Base-by-base conservation (phyloP, 53 echinoderm and acorn worm species). In the Crossaster papposus region DNA sequence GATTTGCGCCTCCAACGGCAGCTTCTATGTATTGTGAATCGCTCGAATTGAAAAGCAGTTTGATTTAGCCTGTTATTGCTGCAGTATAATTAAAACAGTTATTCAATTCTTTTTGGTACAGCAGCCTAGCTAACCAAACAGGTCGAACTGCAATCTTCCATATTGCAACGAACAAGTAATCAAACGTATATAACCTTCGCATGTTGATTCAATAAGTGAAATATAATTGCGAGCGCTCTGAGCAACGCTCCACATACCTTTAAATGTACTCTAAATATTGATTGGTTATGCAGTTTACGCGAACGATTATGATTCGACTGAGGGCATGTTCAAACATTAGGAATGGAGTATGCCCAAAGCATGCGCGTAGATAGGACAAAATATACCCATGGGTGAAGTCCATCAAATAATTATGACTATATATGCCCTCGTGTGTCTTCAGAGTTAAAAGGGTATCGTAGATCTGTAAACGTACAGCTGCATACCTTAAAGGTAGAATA, bases 131-230 rank as follows among this genome's bases (percentile, higher is more conserved):
- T 58, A 17, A 8, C 12, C 58, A 58, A 58, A 58, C 15, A 14
- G 68, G 20, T 68, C 24, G 22, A 17, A 23, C 28, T 68, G 68
- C 68, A 68, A 68, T 68, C 28, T 68, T 68, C 68, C 2, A 68
- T 23, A 68, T 26, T 68, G 28, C 28, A 68, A 68, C 10, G 24
- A 28, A 68, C 55, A 55, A 58, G 14, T 54, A 80, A 80, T 80
- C 23, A 80, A 58, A 80, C 58, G 55, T 58, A 15, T 80, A 4
- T 55, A 80, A 80, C 80, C 80, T 80, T 80, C 80, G 80, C 26
- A 58, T 26, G 18, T 30, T 80, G 33, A 80, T 55, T 80, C 34
- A 50, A 50, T 80, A 24, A 80, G 28, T 4, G 80, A 80, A 80
- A 55, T n/a, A n/a, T 80, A 80, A 80, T 80, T 55, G 58, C 4